Evolutionary conservation across 2,888 invertebrate genomes (phyloP), one percentile per base, ranked within the genome.

Genomic region (Pachymerium ferrugineum): DNA sequence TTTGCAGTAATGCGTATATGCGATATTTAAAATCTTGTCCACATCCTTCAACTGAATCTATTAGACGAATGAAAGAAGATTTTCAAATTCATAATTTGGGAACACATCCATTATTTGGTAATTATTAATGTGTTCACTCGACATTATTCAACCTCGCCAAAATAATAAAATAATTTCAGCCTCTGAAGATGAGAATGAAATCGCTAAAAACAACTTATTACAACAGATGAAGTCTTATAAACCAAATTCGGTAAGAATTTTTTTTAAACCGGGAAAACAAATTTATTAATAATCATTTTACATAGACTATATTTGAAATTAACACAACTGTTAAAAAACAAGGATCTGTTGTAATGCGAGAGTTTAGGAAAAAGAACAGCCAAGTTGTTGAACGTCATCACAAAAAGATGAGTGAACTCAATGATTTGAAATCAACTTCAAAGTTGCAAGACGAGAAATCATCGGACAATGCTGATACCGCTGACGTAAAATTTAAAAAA

Each of bases 251-350:
- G 90, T 89, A 83, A 86, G 86, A 83, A 79, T 75, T 69, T 29
- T 25, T 35, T 12, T 35, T 69, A 22, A 25, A 72, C 5, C n/a
- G n/a, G n/a, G 30, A 0, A 35, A 72, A 30, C 19, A 30, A 38
- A n/a, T 62, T 38, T 70, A 42, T 70, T 5, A 19, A 69, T 70
- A 16, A 42, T 74, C 72, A 75, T 76, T 74, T 75, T 77, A 84
- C 85, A 42, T 83, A 94, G 94, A 98, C 97, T 0, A 91, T 98
- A 79, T 93, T 98, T 83, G 98, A 98, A 85, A 86, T 97, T 71
- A 91, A 92, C 67, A 88, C 90, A 0, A 92, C 90, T 80, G 87
- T 89, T 78, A 89, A 93, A 80, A 90, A 93, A 0, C 89, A 89
- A 80, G 91, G 90, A 78, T 81, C 81, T 72, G 83, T 88, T 74